Conservation (phyloP, 2,888 invertebrate species). For the Caenorhabditis japonica region DNA sequence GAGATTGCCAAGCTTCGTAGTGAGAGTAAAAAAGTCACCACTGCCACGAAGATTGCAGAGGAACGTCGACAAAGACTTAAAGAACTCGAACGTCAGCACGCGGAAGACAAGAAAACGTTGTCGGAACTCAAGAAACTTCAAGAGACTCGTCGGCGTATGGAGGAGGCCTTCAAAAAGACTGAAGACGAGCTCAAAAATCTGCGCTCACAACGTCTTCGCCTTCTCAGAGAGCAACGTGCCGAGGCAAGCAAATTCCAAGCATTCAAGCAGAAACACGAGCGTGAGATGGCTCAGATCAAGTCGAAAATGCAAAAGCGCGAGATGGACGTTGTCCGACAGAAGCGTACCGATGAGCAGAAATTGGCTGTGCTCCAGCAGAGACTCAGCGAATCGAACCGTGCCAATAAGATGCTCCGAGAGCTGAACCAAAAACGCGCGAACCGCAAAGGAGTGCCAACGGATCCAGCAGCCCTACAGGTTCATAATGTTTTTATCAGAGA, state of each 20-base stretch:
- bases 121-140: constrained; percentile 53
- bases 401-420: constrained; percentile 45
- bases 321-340: constrained; percentile 47
- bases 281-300: constrained; percentile 59
- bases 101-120: constrained; percentile 49
- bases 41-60: constrained; percentile 56
- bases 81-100: constrained; percentile 59
- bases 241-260: constrained; percentile 58
- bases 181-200: constrained; percentile 59
- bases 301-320: constrained; percentile 62
- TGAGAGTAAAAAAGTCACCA: constrained; percentile 42
- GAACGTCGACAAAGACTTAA: constrained; percentile 59
- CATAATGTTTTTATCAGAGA: constrained; percentile 3
- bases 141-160: constrained; percentile 36
- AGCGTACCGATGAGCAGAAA: constrained; percentile 52
- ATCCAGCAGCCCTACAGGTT: constrained; percentile 38
- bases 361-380: constrained; percentile 58
- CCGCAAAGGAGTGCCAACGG: constrained; percentile 28
- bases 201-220: constrained; percentile 50
- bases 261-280: constrained; percentile 55
- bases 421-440: constrained; percentile 43
- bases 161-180: constrained; percentile 42
- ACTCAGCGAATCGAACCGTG: constrained; percentile 41
- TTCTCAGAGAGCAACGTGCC: constrained; percentile 53
- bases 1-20: constrained; percentile 45